Percentiles rank a stretch among this genome's conserved stretches.
Evolutionary conservation across 2,113 vertebrate genomes (phyloP).

Genomic region (Mastomys natalensis): DNA sequence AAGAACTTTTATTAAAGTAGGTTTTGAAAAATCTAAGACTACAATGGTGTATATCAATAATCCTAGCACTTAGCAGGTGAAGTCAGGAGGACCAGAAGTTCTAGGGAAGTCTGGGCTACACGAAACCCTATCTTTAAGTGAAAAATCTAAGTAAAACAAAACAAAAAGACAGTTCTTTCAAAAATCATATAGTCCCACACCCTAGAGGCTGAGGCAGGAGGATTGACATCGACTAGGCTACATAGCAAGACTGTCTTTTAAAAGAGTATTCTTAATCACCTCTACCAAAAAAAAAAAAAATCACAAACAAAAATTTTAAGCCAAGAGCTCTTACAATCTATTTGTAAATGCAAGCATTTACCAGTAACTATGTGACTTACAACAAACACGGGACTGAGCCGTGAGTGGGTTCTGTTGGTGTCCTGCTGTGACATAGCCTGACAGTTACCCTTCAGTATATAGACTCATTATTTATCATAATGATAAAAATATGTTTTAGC

Average conservation of each 20-base stretch:
- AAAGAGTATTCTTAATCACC: background rate
- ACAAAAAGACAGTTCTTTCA: background rate
- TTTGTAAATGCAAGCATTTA: slow-evolving; percentile 25
- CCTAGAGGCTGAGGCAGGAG: background rate
- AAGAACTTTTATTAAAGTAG: no score
- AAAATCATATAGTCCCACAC: background rate
- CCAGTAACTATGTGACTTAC: background rate
- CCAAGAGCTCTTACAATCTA: background rate
- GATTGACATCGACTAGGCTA: background rate
- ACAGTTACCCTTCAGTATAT: background rate
- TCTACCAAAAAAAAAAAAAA: background rate
- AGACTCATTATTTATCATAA: background rate
- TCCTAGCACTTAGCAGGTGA: background rate
- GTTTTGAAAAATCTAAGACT: no score
- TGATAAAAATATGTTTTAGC: background rate
- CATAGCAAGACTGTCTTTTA: background rate
- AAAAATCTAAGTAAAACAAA: background rate
- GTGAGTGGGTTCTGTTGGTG: background rate
- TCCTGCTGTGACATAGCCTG: background rate
- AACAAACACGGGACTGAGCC: background rate
- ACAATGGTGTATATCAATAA: background rate
- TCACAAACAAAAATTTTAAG: background rate
- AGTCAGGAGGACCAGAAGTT: background rate
- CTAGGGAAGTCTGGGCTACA: background rate
- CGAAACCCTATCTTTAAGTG: background rate